These are phyloP conservation scores for Acronicta aceris DNA, from an alignment of 2,888 invertebrate genomes.

Conservation along the genomic window DNA sequence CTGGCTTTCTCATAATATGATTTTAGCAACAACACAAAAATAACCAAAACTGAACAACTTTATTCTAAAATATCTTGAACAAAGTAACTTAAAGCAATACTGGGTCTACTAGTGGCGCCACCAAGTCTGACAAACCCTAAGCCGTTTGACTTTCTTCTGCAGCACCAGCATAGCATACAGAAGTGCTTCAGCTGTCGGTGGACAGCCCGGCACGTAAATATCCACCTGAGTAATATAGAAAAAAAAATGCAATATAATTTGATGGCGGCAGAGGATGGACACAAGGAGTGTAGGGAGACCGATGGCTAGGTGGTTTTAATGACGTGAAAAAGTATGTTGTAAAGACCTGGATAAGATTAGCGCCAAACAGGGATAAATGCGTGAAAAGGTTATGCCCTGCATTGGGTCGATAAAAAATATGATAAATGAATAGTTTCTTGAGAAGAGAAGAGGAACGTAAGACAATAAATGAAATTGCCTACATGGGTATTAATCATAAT, in stretches of 20 bases:
- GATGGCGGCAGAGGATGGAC: no score
- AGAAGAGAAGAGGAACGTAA: no score
- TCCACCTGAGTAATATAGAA: conserved; percentile 84
- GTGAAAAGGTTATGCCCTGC: no score
- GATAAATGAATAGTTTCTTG: no score
- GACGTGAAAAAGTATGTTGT: no score
- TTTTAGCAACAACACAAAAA: not conserved
- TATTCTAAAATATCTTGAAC: conserved; percentile 13
- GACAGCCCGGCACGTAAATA: conserved; percentile 97
- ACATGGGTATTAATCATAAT: no score
- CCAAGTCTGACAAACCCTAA: conserved; percentile 88
- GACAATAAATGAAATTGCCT: no score
- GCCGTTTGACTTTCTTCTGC: conserved; percentile 96
- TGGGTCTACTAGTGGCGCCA: conserved; percentile 72
- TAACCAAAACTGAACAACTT: conserved; percentile 25
- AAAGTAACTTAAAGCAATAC: not conserved
- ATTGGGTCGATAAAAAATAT: no score
- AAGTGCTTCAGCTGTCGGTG: conserved; percentile 97
- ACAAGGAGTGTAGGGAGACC: no score
- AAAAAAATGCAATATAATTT: not conserved
- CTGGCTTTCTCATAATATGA: not conserved
- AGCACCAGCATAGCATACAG: conserved; percentile 95
- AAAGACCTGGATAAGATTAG: no score
- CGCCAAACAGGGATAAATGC: no score
- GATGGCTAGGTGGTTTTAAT: no score